Conservation (phyloP, 1,140 invertebrate species). For the Drosophila erecta region DNA sequence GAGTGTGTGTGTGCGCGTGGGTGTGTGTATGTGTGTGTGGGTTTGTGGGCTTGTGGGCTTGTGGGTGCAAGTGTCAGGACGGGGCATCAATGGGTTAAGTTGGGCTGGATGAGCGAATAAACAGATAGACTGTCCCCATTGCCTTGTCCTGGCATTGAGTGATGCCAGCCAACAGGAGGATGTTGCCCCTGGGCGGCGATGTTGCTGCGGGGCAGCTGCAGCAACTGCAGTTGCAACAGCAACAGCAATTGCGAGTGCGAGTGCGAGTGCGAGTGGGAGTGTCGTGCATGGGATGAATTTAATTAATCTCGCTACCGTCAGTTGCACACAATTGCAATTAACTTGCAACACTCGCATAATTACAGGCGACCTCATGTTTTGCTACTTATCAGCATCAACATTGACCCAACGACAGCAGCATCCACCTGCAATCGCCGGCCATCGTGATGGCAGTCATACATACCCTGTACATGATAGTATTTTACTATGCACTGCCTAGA, state of each 20-base stretch:
- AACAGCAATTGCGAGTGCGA: neutral
- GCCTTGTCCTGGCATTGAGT: conserved; percentile 69
- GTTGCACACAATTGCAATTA: conserved; percentile 84
- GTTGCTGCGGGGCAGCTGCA: conserved; percentile 3
- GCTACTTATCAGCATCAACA: conserved; percentile 84
- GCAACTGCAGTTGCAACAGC: neutral
- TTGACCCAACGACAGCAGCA: conserved; percentile 56
- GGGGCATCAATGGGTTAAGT: conserved; percentile 3
- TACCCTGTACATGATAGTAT: no score
- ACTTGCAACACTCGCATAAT: conserved; percentile 84
- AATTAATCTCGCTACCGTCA: conserved; percentile 84
- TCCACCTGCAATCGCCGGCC: conserved; percentile 6
- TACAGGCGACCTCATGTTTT: conserved; percentile 84
- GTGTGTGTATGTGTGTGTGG: neutral
- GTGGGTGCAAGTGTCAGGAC: neutral
- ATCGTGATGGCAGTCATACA: neutral
- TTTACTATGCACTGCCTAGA: no score
- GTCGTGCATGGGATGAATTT: conserved; percentile 70
- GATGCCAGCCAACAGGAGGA: conserved; percentile 43
- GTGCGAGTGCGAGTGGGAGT: conserved; percentile 1
- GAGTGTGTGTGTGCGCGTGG: neutral
- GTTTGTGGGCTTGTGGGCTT: neutral
- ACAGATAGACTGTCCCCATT: conserved; percentile 70
- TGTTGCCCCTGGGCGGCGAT: conserved; percentile 22
- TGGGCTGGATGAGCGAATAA: conserved; percentile 61